Base-by-base conservation (phyloP, 1,140 invertebrate genomes). In the Drosophila yakuba region DNA sequence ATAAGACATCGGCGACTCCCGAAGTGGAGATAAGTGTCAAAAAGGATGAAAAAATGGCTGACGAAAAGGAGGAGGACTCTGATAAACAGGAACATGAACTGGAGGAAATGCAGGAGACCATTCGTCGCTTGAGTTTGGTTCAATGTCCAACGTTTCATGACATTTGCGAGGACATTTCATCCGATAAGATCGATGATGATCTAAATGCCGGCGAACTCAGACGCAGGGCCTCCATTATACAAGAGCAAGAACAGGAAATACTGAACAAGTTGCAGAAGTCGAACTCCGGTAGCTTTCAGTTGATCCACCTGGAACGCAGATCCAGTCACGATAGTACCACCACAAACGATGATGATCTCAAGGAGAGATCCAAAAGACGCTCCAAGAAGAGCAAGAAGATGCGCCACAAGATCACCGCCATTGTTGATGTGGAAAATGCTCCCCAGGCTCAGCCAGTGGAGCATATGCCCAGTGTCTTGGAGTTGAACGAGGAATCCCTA, bases 81-180 rank as follows among this genome's bases (percentile, higher is more conserved):
- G 54, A 61, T 25, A 45, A 71, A 12, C 44, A 76, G 28, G 50
- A 79, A 15, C 45, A n/a, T 14, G 51, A 78, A 0, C 38, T 62
- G 0, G 74, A 84, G 47, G 41, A 77, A n/a, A 72, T 78, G n/a
- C 64, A 79, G 25, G 60, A 88, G 35, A 74, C 64, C 6, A 80
- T 92, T 6, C 68, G 85, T 0, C 82, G 90, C 0, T 54, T 88
- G 35, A 92, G 92, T 10, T 61, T 92, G 12, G 91, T 92, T 20
- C 92, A 93, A 62, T 91, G 86, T 43, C 93, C 93, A 8, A 93
- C 92, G 14, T 94, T 94, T 69, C 93, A 94, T 66, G 93, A 94
- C 67, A 94, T 94, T 45, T 94, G 93, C 64, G 83, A 91, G 61
- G 93, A 92, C 14, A 94, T 94, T n/a, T 93, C 93, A 2, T 93